Percentiles rank a stretch among this genome's conserved stretches.
phyloP scores from a whole-genome alignment of 2,113 vertebrate species.

The Gadus chalcogrammus region DNA sequence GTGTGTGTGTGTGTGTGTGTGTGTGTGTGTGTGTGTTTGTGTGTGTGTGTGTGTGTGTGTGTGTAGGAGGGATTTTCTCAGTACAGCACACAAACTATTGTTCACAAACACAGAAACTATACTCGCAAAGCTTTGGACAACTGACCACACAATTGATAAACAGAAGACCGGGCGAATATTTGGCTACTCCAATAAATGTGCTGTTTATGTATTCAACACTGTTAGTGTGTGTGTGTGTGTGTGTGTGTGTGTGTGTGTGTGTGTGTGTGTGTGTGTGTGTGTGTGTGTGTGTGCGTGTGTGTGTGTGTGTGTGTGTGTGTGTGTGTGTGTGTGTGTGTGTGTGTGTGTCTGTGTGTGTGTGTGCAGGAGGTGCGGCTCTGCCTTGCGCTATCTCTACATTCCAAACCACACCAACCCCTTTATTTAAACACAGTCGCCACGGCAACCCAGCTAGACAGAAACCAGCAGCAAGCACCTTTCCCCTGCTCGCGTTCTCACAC shows the following conservation, averaged over 20 bases:
- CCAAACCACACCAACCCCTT: slow-evolving; percentile 54
- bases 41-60: too few relatives aligned
- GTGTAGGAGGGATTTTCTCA: too few relatives aligned
- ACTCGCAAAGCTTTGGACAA: too few relatives aligned
- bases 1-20: neutral
- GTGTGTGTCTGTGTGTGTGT: neutral
- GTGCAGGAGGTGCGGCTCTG: slow-evolving; percentile 41
- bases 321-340: neutral
- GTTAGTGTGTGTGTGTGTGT: too few relatives aligned
- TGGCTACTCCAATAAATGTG: too few relatives aligned
- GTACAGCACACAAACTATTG: too few relatives aligned
- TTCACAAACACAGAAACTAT: too few relatives aligned
- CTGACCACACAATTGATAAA: too few relatives aligned
- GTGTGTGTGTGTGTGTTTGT: slow-evolving; percentile 5
- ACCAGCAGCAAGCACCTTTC: slow-evolving; percentile 49
- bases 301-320: neutral
- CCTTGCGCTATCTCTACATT: slow-evolving; percentile 63
- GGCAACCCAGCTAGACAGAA: slow-evolving; percentile 56
- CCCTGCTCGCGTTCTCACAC: slow-evolving; percentile 1
- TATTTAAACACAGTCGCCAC: slow-evolving; percentile 50
- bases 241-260: too few relatives aligned
- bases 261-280: too few relatives aligned
- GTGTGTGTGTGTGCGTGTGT: too few relatives aligned
- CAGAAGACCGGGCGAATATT: too few relatives aligned
- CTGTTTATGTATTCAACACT: slow-evolving; percentile 14